These are phyloP conservation scores for Zingel zingel DNA, from an alignment of 2,113 vertebrate genomes.

Conservation along the genomic window DNA sequence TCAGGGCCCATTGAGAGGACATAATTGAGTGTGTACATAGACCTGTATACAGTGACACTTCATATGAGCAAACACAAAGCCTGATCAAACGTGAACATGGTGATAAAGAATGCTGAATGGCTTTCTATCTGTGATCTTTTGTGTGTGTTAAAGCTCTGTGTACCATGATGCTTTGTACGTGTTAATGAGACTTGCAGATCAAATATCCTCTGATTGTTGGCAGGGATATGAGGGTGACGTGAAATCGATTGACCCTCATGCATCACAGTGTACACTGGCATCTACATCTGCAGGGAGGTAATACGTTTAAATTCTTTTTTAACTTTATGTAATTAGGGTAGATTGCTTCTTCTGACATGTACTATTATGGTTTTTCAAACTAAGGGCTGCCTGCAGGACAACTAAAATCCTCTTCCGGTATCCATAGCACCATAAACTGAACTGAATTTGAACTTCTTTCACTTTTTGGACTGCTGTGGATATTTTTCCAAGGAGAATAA, in stretches of 20 bases:
- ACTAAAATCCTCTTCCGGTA: not conserved
- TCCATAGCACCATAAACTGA: not conserved
- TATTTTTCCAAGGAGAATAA: not conserved
- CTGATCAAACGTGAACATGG: conserved; percentile 64
- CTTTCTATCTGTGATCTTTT: conserved; percentile 52
- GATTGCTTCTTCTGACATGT: not conserved
- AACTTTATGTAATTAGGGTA: not conserved
- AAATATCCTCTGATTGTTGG: conserved; percentile 64
- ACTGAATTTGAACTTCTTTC: not conserved
- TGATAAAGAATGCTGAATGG: conserved; percentile 47
- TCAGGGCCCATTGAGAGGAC: conserved; percentile 41
- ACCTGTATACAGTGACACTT: conserved; percentile 59
- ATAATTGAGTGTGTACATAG: conserved; percentile 68
- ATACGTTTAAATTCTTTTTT: not conserved
- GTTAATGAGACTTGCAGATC: conserved; percentile 67
- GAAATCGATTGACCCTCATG: conserved; percentile 49
- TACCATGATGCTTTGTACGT: conserved; percentile 40
- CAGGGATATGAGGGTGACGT: conserved; percentile 21
- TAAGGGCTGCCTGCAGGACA: not conserved
- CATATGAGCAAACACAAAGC: conserved; percentile 69
- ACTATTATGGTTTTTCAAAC: not conserved
- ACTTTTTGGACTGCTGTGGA: not conserved
- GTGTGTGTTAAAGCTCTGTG: conserved; percentile 24
- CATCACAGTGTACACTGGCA: conserved; percentile 17
- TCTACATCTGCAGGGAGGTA: not conserved